Evolutionary conservation across 2,888 invertebrate species (phyloP).

Genomic region (Odontothrips loti): DNA sequence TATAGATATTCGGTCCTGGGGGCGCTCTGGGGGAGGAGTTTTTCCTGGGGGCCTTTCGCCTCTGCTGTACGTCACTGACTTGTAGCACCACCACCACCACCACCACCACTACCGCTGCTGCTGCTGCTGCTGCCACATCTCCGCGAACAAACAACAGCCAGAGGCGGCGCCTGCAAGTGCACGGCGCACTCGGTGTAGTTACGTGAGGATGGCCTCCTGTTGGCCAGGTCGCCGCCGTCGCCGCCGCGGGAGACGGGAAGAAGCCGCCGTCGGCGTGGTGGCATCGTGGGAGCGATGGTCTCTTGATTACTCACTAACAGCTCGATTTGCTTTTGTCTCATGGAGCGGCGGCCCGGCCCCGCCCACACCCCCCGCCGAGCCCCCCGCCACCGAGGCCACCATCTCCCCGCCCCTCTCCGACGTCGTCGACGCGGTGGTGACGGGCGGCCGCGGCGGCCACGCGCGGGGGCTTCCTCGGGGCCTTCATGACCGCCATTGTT

Average conservation of each 20-base stretch:
- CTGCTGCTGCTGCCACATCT: too few species aligned
- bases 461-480: too few species aligned
- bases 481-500: too few species aligned
- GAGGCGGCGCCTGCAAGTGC: too few species aligned
- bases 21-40: not conserved
- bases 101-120: too few species aligned
- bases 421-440: too few species aligned
- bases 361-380: not conserved
- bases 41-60: not conserved
- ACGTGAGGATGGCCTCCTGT: not conserved
- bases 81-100: too few species aligned
- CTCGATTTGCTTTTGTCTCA: conserved; percentile 22
- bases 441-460: too few species aligned
- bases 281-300: conserved; percentile 12
- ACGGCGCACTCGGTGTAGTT: not conserved
- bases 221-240: not conserved
- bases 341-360: not conserved
- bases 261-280: not conserved
- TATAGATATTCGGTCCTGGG: not conserved
- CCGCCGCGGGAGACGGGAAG: not conserved
- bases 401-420: too few species aligned
- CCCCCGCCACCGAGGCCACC: too few species aligned
- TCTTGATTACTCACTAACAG: conserved; percentile 18
- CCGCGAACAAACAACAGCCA: too few species aligned
- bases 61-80: too few species aligned